Evolutionary conservation across 2,888 invertebrate genomes (phyloP), one percentile per base, ranked within the genome.

Genomic region (Andrena marginata): DNA sequence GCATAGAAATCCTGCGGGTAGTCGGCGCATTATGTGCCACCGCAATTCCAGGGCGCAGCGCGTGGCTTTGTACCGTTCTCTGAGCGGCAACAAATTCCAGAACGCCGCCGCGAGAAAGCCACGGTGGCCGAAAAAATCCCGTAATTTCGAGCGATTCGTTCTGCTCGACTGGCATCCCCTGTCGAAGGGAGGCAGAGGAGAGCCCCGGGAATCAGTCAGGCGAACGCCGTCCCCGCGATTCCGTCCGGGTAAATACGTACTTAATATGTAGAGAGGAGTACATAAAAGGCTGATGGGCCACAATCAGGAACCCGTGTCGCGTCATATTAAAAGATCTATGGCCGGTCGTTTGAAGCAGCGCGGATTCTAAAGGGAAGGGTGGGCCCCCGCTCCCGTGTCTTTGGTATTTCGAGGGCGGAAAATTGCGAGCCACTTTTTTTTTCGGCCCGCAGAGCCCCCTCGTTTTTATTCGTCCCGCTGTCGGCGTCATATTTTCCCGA

Each of bases 231-330:
- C 84, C 73, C 54, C 73, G 76, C 73, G 77, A 80, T 64, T 75
- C 59, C 75, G 49, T 63, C 33, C 82, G 67, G 82, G 84, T 85
- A 85, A 90, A 86, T 87, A 78, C 75, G 75, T 75, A 73, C 75
- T 85, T 87, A 87, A 80, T 81, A 82, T 65, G 77, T 68, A 70
- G 80, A 56, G 70, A 56, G 75, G 78, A 85, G 86, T 87, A 82
- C 80, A 89, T 90, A 87, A 89, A 91, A 90, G 86, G 80, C 84
- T 87, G 88, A 91, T 87, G 88, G 82, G 59, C 73, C 78, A 87
- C 88, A 87, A 91, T 91, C 87, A 86, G 84, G 86, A 86, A 88
- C 85, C 87, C 85, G 84, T 90, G 89, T 81, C 82, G 83, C 88
- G 86, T 85, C 82, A 82, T 89, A 87, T 89, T 85, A 88, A 89